phyloP scores from a whole-genome alignment of 2,888 invertebrate species.

The Hedya salicella region DNA sequence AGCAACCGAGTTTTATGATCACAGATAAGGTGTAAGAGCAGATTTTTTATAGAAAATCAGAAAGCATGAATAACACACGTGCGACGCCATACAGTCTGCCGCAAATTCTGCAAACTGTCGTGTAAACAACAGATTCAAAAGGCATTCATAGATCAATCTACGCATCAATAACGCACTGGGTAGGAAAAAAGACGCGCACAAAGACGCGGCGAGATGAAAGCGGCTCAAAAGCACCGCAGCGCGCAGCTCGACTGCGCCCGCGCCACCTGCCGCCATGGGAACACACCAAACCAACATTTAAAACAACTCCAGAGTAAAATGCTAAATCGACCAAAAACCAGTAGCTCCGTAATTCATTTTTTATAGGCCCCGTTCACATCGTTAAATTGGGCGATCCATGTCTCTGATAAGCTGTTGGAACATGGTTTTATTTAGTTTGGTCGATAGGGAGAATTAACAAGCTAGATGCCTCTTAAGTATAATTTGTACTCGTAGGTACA shows the following conservation, averaged over 20 bases:
- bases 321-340: conserved; percentile 41
- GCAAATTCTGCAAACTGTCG: conserved; percentile 43
- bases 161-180: conserved; percentile 62
- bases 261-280: conserved; percentile 83
- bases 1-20: no score
- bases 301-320: conserved; percentile 41
- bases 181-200: conserved; percentile 77
- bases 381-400: conserved; percentile 39
- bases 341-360: conserved; percentile 41
- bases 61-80: conserved; percentile 32
- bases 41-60: neutral
- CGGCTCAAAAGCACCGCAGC: conserved; percentile 72
- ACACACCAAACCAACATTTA: conserved; percentile 58
- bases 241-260: conserved; percentile 64
- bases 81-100: conserved; percentile 51
- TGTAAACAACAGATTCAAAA: conserved; percentile 47
- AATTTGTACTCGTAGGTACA: neutral
- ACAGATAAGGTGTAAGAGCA: no score
- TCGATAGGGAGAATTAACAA: conserved; percentile 20
- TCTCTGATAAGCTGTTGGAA: conserved; percentile 30
- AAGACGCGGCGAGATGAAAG: conserved; percentile 77
- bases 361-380: conserved; percentile 48
- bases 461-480: neutral
- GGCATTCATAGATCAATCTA: conserved; percentile 65
- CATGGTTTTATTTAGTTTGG: conserved; percentile 18